These are phyloP conservation scores for Brenthis ino DNA, from an alignment of 2,888 invertebrate species.

Conservation along the genomic window DNA sequence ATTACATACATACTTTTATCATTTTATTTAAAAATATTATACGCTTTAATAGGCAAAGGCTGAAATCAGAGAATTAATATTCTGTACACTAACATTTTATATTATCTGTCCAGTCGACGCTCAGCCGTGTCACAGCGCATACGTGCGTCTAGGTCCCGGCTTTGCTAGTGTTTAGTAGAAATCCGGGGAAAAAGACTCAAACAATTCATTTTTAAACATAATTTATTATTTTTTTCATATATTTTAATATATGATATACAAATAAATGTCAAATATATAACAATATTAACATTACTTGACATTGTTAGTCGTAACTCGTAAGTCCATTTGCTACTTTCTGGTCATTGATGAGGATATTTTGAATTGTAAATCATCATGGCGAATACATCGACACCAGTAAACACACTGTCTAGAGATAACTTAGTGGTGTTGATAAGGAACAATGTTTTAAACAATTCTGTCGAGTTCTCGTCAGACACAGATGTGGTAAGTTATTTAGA, in stretches of 20 bases:
- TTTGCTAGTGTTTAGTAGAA: neutral
- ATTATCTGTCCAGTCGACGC: neutral
- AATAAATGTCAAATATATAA: too few relatives aligned
- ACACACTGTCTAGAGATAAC: constrained; percentile 59
- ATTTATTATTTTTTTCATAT: too few relatives aligned
- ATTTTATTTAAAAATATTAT: too few relatives aligned
- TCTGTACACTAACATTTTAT: neutral
- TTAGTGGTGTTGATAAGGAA: constrained; percentile 61
- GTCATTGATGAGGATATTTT: neutral
- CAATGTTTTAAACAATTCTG: constrained; percentile 60
- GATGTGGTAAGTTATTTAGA: constrained; percentile 50
- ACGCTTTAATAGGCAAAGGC: neutral
- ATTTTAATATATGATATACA: too few relatives aligned
- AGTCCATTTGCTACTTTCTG: neutral
- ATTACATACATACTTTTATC: too few relatives aligned
- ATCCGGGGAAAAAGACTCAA: neutral
- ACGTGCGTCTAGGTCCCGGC: neutral
- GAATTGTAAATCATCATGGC: constrained; percentile 48
- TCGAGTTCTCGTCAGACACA: constrained; percentile 57
- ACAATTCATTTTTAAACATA: too few relatives aligned
- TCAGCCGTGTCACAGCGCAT: neutral
- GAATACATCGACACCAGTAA: constrained; percentile 59
- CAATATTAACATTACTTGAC: too few relatives aligned
- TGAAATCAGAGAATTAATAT: neutral
- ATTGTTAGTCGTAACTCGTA: neutral